Evolutionary conservation across 2,113 vertebrate genomes (phyloP).

Genomic region (Micromys minutus): DNA sequence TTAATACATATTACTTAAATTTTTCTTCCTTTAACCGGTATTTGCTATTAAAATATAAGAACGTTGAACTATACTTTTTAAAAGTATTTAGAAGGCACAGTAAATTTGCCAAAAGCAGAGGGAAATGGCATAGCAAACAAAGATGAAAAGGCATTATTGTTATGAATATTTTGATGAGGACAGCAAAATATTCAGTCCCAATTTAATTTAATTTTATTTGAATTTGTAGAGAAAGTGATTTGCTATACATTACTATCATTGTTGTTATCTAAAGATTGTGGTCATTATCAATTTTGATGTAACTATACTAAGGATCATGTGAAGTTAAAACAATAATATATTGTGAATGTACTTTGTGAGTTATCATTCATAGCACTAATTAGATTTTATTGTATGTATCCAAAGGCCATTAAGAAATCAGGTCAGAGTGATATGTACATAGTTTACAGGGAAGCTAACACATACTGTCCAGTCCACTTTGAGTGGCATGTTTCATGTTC

Average conservation of each 20-base stretch:
- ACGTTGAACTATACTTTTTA: neutral
- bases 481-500: neutral
- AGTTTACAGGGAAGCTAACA: neutral
- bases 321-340: neutral
- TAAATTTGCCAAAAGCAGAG: neutral
- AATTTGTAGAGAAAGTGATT: neutral
- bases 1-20: neutral
- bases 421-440: neutral
- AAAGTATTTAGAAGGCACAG: neutral
- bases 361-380: neutral
- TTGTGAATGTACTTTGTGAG: neutral
- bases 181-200: neutral
- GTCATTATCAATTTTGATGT: neutral
- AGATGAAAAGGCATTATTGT: neutral
- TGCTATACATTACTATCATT: neutral
- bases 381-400: neutral
- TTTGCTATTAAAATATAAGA: conserved; percentile 1
- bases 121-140: neutral
- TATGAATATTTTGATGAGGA: neutral
- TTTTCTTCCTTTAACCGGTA: neutral
- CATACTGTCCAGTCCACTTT: neutral
- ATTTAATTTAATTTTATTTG: neutral
- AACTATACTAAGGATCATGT: neutral
- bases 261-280: neutral
- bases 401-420: neutral